Evolutionary conservation across 1,140 invertebrate genomes (phyloP), one percentile per base, ranked within the genome.

Genomic region (Episyrphus balteatus): DNA sequence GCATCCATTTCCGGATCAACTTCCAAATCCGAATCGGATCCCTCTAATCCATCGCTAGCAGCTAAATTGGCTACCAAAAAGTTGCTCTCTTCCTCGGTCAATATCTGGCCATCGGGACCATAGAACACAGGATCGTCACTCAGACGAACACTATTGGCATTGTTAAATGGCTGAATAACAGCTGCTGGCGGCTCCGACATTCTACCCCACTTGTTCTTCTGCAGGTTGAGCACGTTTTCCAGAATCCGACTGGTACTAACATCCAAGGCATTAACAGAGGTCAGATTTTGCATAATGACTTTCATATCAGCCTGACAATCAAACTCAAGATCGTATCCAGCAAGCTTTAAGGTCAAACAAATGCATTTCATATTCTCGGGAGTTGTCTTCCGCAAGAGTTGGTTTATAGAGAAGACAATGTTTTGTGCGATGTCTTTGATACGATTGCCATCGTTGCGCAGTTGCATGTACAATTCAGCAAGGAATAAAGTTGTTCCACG

Each of bases 1-100:
- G 72, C 69, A 49, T 73, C 70, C 73, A 75, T 75, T 64, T 75
- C 73, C 2, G 72, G 70, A 47, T 68, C 65, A 48, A 71, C 61
- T 50, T 73, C 72, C n/a, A 65, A 66, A 56, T 69, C 60, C 49
- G 68, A 58, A 42, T 62, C 69, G 30, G 56, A 62, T 33, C 50
- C 62, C n/a, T 18, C 48, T 7, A 45, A 55, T 39, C 54, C 53
- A 31, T 60, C 58, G 21, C 54, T 55, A 14, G 53, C 49, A 44
- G 61, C 51, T 3, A 26, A 8, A 32, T 53, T 53, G 19, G 54
- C 52, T 10, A 53, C 51, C 1, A 75, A 52, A 52, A 75, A 75
- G 43, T 68, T 61, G 10, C 58, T 69, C 56, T 75, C 73, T 57
- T 75, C 74, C 34, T 61, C 65, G 5, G 73, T 73, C 6, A 75